phyloP scores from a whole-genome alignment of 2,113 vertebrate genomes.

The Haemorhous mexicanus region DNA sequence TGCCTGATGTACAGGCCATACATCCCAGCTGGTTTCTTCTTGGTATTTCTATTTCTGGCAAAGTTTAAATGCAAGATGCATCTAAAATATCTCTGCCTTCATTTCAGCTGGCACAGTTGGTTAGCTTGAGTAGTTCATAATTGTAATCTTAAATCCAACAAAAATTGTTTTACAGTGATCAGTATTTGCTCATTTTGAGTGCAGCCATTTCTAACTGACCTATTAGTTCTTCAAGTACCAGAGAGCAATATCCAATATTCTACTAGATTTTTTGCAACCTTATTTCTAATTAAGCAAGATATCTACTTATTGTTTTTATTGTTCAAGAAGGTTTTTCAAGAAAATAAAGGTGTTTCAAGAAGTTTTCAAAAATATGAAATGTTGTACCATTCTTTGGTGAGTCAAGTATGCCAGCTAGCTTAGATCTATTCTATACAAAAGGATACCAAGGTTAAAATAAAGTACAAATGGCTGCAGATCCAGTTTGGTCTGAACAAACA shows the following conservation, averaged over 20 bases:
- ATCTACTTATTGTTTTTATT: background rate
- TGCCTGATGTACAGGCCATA: background rate
- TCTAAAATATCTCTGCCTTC: background rate
- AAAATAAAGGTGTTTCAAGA: background rate
- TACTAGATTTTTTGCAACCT: background rate
- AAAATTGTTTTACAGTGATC: constrained; percentile 16
- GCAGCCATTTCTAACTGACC: background rate
- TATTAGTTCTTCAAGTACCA: background rate
- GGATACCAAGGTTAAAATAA: background rate
- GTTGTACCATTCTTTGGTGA: background rate
- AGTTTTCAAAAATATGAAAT: background rate
- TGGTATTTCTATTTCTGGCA: background rate
- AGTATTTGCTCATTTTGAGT: constrained; percentile 1
- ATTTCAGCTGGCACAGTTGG: background rate
- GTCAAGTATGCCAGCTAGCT: background rate
- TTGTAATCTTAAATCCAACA: background rate
- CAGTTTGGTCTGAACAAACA: background rate
- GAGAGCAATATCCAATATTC: background rate
- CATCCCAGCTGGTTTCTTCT: background rate
- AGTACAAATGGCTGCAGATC: background rate
- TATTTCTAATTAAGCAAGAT: background rate
- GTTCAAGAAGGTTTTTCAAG: background rate
- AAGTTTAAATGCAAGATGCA: constrained; percentile 46
- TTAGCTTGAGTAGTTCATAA: background rate
- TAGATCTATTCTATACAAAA: background rate